Percentiles rank a stretch among this genome's conserved stretches.
Conservation (phyloP, 2,888 invertebrate species). For the Neocrepidodera transversa region DNA sequence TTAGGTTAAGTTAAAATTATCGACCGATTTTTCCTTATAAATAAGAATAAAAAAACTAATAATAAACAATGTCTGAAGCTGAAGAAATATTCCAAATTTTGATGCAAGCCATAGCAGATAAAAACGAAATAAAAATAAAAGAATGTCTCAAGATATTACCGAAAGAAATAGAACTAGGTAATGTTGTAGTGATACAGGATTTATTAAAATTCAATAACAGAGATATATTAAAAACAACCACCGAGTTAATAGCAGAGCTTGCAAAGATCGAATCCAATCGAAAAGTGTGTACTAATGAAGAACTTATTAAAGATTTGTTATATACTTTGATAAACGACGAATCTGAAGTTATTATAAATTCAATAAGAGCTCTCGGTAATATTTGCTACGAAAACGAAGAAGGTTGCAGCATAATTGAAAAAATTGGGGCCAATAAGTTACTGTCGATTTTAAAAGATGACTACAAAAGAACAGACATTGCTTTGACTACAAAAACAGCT, state of each 20-base stretch:
- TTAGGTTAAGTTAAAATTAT: constrained; percentile 12
- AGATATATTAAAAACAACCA: constrained; percentile 65
- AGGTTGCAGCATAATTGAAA: constrained; percentile 64
- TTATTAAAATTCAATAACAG: constrained; percentile 60
- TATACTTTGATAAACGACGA: constrained; percentile 65
- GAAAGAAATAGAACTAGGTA: constrained; percentile 61
- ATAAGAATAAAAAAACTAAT: background rate
- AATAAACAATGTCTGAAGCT: constrained; percentile 5
- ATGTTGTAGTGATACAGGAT: constrained; percentile 60
- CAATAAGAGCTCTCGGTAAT: constrained; percentile 85
- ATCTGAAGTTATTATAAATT: constrained; percentile 68
- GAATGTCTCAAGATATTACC: constrained; percentile 61
- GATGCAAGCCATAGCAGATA: constrained; percentile 22
- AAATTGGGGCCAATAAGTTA: constrained; percentile 51
- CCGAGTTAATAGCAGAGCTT: constrained; percentile 81
- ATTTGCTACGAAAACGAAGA: constrained; percentile 87
- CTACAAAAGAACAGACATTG: constrained; percentile 40
- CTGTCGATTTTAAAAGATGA: constrained; percentile 49
- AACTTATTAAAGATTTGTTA: constrained; percentile 67
- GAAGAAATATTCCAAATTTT: constrained; percentile 24
- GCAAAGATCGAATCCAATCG: constrained; percentile 81
- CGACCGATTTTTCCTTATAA: background rate
- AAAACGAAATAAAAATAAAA: constrained; percentile 61
- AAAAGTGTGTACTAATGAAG: constrained; percentile 70
- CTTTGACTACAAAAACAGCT: constrained; percentile 66